Percentiles rank a stretch among this genome's conserved stretches.
These are phyloP conservation scores for Microcebus tavaratra DNA, from an alignment of 2,113 vertebrate genomes.

Conservation along the genomic window DNA sequence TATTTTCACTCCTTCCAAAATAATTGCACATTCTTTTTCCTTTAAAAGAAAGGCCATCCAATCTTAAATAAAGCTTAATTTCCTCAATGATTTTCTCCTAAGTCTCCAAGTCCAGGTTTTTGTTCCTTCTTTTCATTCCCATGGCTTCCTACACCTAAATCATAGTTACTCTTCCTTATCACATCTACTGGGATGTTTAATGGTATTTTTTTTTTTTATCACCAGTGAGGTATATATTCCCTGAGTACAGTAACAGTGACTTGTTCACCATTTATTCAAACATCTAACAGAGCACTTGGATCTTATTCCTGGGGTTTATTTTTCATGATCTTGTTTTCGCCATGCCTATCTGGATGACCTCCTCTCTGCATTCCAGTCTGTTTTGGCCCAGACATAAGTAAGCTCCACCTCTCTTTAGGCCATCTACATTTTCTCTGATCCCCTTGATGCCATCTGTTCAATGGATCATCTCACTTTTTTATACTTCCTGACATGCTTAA, in stretches of 20 bases:
- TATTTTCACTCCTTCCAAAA: background rate
- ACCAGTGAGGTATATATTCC: background rate
- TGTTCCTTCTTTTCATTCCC: background rate
- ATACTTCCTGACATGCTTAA: background rate
- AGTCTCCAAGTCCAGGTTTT: background rate
- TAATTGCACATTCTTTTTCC: background rate
- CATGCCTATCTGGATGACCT: background rate
- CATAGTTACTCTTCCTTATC: background rate
- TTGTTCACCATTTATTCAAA: background rate
- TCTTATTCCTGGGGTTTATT: background rate
- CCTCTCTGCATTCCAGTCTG: background rate
- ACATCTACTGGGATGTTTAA: background rate
- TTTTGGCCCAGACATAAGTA: background rate
- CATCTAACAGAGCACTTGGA: background rate
- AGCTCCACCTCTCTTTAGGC: background rate
- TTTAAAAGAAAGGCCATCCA: background rate
- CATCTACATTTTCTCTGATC: background rate
- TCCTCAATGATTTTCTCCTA: background rate
- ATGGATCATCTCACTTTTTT: background rate
- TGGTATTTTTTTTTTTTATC: background rate
- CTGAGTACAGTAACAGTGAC: background rate
- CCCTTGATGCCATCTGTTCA: background rate
- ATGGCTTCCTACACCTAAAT: background rate
- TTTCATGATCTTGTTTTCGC: background rate
- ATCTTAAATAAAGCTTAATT: background rate